Base-by-base conservation (phyloP, 2,113 vertebrate species). In the Eonycteris spelaea region DNA sequence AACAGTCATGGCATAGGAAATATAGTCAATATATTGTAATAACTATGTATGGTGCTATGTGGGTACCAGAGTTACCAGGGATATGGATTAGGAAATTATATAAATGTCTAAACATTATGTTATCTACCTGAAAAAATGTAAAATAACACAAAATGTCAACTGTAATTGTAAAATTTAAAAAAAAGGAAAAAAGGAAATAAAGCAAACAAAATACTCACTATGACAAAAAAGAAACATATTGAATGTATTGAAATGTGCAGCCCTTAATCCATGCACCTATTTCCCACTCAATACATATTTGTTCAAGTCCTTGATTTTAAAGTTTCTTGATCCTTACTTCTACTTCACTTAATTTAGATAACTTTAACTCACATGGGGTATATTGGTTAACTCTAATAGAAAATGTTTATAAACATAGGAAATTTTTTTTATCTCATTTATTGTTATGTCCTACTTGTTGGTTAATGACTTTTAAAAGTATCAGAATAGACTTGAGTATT, bases 241-340 rank as follows among this genome's bases (percentile, higher is more conserved):
- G 28, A 83, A 90, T 67, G 2, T 74, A 16, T 24, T 63, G 13
- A 30, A 43, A 80, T 0, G 1, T 38, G 2, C 33, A 79, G 43
- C 8, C 11, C 30, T 65, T 82, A 71, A 92, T 70, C 15, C 24
- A 79, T 26, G 26, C 3, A 87, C n/a, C 13, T 30, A 24, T 90
- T 73, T 88, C 10, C 18, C 16, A 79, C 26, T 82, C 67, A 22
- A 55, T 90, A 73, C 7, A 45, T 11, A 82, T 55, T 55, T 94
- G 19, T 68, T 95, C 30, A 91, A 90, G 65, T 70, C 19, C 28
- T 86, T 94, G 28, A 67, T 71, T 93, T 95, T 91, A 79, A 88
- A 75, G 19, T 88, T 28, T 75, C 51, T 77, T 95, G 21, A 71
- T 59, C 8, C 38, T 84, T 74, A 63, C 24, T 63, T 70, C 9